A percentile compares a stretch with the other conserved stretches of the same genome.
Evolutionary conservation across 2,113 vertebrate species (phyloP).

Genomic region (Cryptoleucopteryx plumbea): DNA sequence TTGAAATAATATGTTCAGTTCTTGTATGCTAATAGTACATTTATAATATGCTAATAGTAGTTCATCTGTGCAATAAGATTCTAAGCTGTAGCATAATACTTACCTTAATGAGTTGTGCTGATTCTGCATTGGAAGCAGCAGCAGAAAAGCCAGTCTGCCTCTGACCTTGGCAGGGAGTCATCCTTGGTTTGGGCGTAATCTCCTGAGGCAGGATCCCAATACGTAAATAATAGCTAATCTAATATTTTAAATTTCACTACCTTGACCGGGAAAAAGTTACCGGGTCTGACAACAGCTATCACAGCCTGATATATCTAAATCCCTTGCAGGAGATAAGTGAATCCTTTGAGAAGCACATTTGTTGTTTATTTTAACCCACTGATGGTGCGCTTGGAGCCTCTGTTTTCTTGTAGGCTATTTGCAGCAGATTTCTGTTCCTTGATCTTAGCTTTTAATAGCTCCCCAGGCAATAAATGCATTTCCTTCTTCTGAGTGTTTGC

Average conservation of each 20-base stretch:
- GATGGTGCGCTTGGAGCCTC: background rate
- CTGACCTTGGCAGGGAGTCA: background rate
- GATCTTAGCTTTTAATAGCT: background rate
- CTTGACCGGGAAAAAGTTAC: background rate
- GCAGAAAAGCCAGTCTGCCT: too few species aligned
- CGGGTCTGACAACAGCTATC: background rate
- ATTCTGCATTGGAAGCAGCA: background rate
- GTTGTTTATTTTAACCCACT: background rate
- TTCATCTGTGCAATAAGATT: background rate
- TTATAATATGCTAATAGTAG: background rate
- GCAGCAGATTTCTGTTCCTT: background rate
- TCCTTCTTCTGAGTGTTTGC: background rate
- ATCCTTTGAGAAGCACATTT: background rate
- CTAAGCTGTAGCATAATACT: fast-evolving
- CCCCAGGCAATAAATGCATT: background rate
- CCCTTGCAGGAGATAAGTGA: background rate
- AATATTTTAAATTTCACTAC: background rate
- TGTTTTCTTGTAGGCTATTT: background rate
- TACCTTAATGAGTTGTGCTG: fast-evolving
- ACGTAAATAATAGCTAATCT: fast-evolving
- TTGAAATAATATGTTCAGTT: background rate
- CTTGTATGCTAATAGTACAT: background rate
- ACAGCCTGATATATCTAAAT: fast-evolving
- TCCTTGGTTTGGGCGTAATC: background rate
- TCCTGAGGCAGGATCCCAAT: background rate